Percentiles rank a stretch among this genome's conserved stretches.
These are phyloP conservation scores for Malachius bipustulatus DNA, from an alignment of 2,888 invertebrate species.

Conservation along the genomic window DNA sequence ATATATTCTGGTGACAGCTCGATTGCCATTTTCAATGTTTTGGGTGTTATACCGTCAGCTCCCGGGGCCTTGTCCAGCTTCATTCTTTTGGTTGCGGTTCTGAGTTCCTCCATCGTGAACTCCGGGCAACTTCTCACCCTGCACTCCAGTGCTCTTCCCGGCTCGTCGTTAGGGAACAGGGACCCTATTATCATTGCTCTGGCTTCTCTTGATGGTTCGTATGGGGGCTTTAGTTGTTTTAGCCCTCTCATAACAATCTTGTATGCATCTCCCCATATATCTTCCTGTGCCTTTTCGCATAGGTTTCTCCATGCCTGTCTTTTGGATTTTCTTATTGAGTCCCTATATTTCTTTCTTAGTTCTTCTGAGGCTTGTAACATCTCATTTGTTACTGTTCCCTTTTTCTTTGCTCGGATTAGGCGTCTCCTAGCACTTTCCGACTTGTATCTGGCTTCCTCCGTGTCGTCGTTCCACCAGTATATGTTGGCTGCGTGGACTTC, in stretches of 20 bases:
- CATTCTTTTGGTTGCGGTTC: conserved; percentile 1
- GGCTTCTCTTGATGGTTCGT: not conserved
- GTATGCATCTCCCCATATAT: not conserved
- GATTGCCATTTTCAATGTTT: conserved; percentile 6
- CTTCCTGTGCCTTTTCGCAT: not conserved
- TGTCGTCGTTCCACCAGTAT: not conserved
- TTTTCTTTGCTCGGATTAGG: not conserved
- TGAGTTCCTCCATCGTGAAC: conserved; percentile 6
- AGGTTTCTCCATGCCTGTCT: not conserved
- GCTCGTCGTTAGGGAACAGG: not conserved
- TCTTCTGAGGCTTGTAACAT: not conserved
- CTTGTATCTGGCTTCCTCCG: not conserved
- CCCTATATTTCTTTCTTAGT: not conserved
- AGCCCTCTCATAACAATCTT: too few relatives aligned
- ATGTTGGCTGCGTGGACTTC: not conserved
- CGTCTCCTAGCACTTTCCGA: not conserved
- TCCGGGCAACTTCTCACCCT: not conserved
- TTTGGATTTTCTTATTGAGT: not conserved
- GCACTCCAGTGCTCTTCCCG: too few relatives aligned
- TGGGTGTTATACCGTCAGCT: conserved; percentile 7
- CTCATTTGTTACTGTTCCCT: not conserved
- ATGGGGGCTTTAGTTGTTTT: not conserved
- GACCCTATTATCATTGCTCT: not conserved
- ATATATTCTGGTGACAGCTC: conserved; percentile 1
- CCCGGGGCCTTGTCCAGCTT: conserved; percentile 5